Evolutionary conservation across 1,140 invertebrate species (phyloP), one percentile per base, ranked within the genome.

Genomic region (Stegodyphus mimosarum): DNA sequence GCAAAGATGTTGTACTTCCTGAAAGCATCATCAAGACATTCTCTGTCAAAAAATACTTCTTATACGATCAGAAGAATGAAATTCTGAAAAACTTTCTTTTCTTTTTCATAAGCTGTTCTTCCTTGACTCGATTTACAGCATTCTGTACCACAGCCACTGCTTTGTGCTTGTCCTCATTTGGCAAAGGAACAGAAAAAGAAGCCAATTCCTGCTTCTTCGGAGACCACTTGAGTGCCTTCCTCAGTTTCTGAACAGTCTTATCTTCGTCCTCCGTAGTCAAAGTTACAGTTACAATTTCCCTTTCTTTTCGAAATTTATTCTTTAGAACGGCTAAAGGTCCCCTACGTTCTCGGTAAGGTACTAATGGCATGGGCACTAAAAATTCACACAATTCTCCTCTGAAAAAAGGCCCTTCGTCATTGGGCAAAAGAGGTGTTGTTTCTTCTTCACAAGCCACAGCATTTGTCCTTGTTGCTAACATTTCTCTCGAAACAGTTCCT

Each of bases 71-170:
- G 64, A 72, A 84, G 3, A 84, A 76, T 15, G 7, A 69, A 4
- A 84, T 7, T 11, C 63, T 53, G 51, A 70, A 69, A n/a, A 75
- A 70, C n/a, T 70, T 84, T 50, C 71, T 15, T 7, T 66, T 83
- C 49, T 76, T 76, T 64, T 76, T 76, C 7, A 15, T 50, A 6
- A 53, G 64, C 49, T 84, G 71, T 49, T 84, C 81, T 33, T 84
- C 81, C 18, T 76, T 84, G 9, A 84, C 81, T 5, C 72, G 49
- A 70, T 84, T 84, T 9, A 84, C 81, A n/a, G 81, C 81, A 76
- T 84, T 84, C 51, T 84, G 63, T 13, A 84, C 73, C 5, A 76
- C 81, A 48, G 81, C 81, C 1, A 84, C 64, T 6, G 72, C 81
- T 18, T 60, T 75, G 66, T 76, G 33, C 7, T 75, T 69, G 67